Evolutionary conservation across 37 sponge, comb jelly and placozoan species (phyloP).

Genomic region (Corticium candelabrum): DNA sequence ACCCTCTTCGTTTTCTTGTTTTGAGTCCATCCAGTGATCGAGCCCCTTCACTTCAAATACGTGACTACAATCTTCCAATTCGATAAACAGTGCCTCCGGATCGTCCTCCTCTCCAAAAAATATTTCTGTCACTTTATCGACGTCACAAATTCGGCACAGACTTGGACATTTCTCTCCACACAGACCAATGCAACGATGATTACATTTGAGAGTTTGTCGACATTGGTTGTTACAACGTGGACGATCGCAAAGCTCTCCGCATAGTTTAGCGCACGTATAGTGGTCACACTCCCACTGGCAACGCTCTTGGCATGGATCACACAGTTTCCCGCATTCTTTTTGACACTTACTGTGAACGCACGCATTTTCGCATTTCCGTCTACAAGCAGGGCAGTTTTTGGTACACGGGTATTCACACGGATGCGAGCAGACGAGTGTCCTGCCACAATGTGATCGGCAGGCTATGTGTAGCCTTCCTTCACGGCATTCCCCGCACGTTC

Average conservation of each 20-base stretch:
- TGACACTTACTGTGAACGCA: conserved; percentile 17
- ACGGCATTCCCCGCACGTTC: conserved; percentile 51
- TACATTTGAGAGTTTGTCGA: conserved; percentile 33
- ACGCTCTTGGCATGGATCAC: conserved; percentile 48
- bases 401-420: conserved; percentile 43
- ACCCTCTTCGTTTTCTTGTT: conserved; percentile 1
- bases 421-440: conserved; percentile 73
- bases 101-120: conserved; percentile 86
- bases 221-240: conserved; percentile 52
- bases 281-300: conserved; percentile 77
- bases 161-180: conserved; percentile 82
- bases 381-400: conserved; percentile 43
- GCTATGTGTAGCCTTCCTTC: conserved; percentile 57
- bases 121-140: conserved; percentile 44
- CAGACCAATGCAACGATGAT: conserved; percentile 76
- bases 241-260: conserved; percentile 68
- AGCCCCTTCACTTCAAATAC: conserved; percentile 65
- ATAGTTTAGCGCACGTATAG: conserved; percentile 43
- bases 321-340: conserved; percentile 56
- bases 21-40: conserved; percentile 67
- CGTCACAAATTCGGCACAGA: conserved; percentile 52
- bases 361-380: neutral
- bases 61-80: conserved; percentile 70
- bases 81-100: conserved; percentile 58
- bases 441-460: conserved; percentile 46